Base-by-base conservation (phyloP, 1,140 invertebrate species). In the Polypedilum vanderplanki region DNA sequence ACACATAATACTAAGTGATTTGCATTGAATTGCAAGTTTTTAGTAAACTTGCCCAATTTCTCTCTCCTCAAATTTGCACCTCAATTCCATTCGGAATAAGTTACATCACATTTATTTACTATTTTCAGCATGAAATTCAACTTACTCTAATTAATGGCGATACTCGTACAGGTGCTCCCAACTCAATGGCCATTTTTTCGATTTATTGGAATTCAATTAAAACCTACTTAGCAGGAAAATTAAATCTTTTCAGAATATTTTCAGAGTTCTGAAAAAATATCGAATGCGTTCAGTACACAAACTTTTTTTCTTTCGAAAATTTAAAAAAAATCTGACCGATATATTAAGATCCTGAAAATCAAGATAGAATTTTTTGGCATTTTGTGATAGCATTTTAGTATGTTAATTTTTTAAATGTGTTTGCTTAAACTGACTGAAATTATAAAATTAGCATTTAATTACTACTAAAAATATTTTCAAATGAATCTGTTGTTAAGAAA, bases 121-220 rank as follows among this genome's bases (percentile, higher is more conserved):
- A 78, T 75, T 64, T 76, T 75, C 76, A 78, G 74, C 73, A 74
- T 74, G 24, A 70, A 73, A 73, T 15, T 75, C 41, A 75, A 81
- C 76, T 84, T 85, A 90, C 89, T 84, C 88, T 90, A 79, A 92
- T 92, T 22, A 91, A 80, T 65, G 90, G 90, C 20, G 90, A 90
- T 77, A 91, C 88, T 77, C 88, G 85, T 75, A 92, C 83, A 78
- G 91, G 90, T 79, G 88, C 85, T 78, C 84, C 84, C 75, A 81
- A 83, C 9, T 85, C 85, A 77, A 86, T 81, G 76, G 85, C 83
- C 85, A 85, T 86, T 80, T 79, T n/a, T 85, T 76, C 64, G 24
- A 73, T 70, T n/a, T 20, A 3, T 22, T 70, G 65, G 65, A 20
- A 40, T 73, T 20, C 18, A n/a, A 7, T 70, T 20, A 22, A 18